Evolutionary conservation across 1,140 invertebrate genomes (phyloP).

Genomic region (Acarapis woodi): DNA sequence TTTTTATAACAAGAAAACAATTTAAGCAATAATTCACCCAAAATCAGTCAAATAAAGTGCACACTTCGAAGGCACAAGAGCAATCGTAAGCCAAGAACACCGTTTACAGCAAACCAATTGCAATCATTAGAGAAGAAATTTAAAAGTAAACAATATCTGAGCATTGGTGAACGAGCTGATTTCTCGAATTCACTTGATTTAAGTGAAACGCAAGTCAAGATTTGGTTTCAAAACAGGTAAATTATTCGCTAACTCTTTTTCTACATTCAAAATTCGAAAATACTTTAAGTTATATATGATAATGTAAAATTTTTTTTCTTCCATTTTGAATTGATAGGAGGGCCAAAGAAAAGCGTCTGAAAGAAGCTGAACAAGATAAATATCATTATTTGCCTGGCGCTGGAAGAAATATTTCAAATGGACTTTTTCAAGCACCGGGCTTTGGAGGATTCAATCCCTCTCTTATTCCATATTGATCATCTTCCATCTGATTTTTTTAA

Average conservation of each 20-base stretch:
- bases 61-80: constrained; percentile 78
- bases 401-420: no score
- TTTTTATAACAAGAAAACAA: constrained; percentile 3
- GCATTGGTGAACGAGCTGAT: constrained; percentile 81
- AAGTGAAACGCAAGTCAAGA: constrained; percentile 48
- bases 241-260: no score
- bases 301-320: no score
- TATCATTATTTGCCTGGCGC: no score
- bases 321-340: constrained; percentile 17
- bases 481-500: no score
- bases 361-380: constrained; percentile 21
- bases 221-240: constrained; percentile 15
- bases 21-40: constrained; percentile 1
- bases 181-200: constrained; percentile 73
- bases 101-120: constrained; percentile 86
- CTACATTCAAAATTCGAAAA: no score
- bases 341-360: constrained; percentile 24
- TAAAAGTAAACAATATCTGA: constrained; percentile 76
- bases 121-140: constrained; percentile 84
- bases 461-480: no score
- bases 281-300: no score
- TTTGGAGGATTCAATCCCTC: no score
- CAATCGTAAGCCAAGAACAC: constrained; percentile 82
- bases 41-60: constrained; percentile 58
- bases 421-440: no score